A percentile compares a stretch with the other conserved stretches of the same genome.
Evolutionary conservation across 2,797 vertebrate genomes (phyloP).

Genomic region (Etheostoma perlongum): DNA sequence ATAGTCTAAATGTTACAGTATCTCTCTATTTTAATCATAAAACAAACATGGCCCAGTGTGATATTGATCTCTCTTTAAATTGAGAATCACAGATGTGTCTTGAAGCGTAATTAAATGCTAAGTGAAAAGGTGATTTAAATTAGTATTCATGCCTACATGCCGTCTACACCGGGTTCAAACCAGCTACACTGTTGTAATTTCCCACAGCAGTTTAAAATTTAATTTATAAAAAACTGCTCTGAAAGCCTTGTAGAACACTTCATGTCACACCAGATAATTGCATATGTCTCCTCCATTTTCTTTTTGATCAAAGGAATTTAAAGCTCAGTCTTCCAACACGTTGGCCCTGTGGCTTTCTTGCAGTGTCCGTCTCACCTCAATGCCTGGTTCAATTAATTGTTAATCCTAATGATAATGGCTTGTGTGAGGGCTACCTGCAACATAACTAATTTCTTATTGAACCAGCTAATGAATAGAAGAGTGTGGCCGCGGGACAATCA

Average conservation of each 20-base stretch:
- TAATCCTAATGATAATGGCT: slow-evolving; percentile 74
- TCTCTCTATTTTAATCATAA: slow-evolving; percentile 35
- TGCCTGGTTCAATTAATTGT: slow-evolving; percentile 67
- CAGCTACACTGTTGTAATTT: slow-evolving; percentile 26
- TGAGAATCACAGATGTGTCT: slow-evolving; percentile 47
- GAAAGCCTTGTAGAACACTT: slow-evolving; percentile 56
- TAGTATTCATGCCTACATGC: slow-evolving; percentile 38
- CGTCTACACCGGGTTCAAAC: slow-evolving; percentile 28
- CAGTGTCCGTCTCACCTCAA: slow-evolving; percentile 56
- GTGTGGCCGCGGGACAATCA: slow-evolving; percentile 64
- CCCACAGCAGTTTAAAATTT: slow-evolving; percentile 55
- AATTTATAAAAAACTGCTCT: slow-evolving; percentile 51
- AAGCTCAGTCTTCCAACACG: slow-evolving; percentile 54
- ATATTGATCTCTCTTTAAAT: slow-evolving; percentile 61
- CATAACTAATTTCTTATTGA: slow-evolving; percentile 76
- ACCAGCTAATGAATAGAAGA: slow-evolving; percentile 71
- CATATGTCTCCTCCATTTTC: slow-evolving; percentile 39
- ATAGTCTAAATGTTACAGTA: slow-evolving; percentile 23
- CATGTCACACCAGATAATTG: slow-evolving; percentile 59
- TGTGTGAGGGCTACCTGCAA: slow-evolving; percentile 59
- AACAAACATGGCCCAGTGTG: slow-evolving; percentile 16
- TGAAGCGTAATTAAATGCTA: slow-evolving; percentile 46
- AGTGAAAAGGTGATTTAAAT: slow-evolving; percentile 53
- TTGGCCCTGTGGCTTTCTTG: slow-evolving; percentile 27
- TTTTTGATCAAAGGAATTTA: slow-evolving; percentile 42